These are phyloP conservation scores for Mythimna lalbum DNA, from an alignment of 2,888 invertebrate species.

Conservation along the genomic window DNA sequence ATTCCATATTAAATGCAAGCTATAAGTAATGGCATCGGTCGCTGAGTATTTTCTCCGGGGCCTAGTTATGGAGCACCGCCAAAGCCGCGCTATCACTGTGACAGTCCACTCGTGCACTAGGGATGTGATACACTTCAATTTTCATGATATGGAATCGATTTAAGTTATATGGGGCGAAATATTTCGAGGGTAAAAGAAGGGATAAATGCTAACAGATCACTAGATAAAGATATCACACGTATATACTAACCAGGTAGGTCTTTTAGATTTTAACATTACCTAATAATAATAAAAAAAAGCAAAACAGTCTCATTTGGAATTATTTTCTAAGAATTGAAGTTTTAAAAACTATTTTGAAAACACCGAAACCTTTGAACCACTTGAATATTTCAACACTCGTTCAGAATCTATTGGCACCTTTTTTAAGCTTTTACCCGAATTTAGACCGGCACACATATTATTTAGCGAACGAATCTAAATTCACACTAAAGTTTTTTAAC, in stretches of 20 bases:
- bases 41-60: slow-evolving; percentile 60
- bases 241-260: too few species aligned
- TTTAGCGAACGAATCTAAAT: slow-evolving; percentile 39
- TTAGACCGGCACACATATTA: slow-evolving; percentile 39
- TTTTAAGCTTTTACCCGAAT: slow-evolving; percentile 27
- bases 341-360: slow-evolving; percentile 10
- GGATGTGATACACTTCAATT: slow-evolving; percentile 33
- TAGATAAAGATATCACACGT: too few species aligned
- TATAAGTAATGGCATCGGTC: slow-evolving; percentile 43
- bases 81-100: slow-evolving; percentile 54
- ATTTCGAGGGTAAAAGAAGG: too few species aligned
- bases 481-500: slow-evolving; percentile 20
- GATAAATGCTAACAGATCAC: too few species aligned
- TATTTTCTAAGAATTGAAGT: background rate
- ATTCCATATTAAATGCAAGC: slow-evolving; percentile 15
- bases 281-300: background rate
- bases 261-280: too few species aligned
- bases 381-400: slow-evolving; percentile 38
- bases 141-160: slow-evolving; percentile 2
- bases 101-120: slow-evolving; percentile 38
- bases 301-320: background rate
- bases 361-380: slow-evolving; percentile 5
- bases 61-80: slow-evolving; percentile 62
- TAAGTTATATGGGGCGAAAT: background rate
- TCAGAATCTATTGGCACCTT: slow-evolving; percentile 30